Percentiles rank a stretch among this genome's conserved stretches.
phyloP scores from a whole-genome alignment of 2,888 invertebrate species.

The Empis livida region DNA sequence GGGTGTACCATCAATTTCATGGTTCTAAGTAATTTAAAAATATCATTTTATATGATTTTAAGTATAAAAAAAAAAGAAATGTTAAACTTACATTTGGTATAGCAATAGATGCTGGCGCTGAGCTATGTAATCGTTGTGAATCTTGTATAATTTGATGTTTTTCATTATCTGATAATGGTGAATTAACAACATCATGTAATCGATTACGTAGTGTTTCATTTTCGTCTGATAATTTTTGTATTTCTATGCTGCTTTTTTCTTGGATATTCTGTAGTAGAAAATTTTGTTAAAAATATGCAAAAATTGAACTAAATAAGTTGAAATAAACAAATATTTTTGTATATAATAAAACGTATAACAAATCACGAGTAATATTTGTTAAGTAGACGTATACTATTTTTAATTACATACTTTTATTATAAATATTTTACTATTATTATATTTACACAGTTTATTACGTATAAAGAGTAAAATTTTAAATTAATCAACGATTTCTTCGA shows the following conservation, averaged over 20 bases:
- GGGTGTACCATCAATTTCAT: slow-evolving; percentile 49
- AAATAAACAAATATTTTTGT: no score
- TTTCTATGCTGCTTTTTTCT: slow-evolving; percentile 34
- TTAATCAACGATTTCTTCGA: no score
- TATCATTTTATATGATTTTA: background rate
- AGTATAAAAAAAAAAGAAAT: background rate
- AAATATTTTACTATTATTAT: no score
- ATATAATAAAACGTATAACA: no score
- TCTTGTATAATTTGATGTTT: slow-evolving; percentile 68
- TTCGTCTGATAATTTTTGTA: slow-evolving; percentile 55
- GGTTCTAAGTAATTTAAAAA: slow-evolving; percentile 12
- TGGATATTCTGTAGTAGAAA: slow-evolving; percentile 23
- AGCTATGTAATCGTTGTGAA: slow-evolving; percentile 56
- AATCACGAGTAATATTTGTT: no score
- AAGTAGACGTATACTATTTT: no score
- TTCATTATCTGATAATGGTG: slow-evolving; percentile 70
- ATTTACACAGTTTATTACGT: no score
- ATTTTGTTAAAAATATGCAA: no score
- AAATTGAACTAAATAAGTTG: no score
- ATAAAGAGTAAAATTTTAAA: no score
- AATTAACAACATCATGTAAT: slow-evolving; percentile 65
- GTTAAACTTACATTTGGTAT: slow-evolving; percentile 30
- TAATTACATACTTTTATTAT: no score
- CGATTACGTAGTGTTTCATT: slow-evolving; percentile 61
- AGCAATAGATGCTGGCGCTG: slow-evolving; percentile 68